These are phyloP conservation scores for Eudorcas thomsonii DNA, from an alignment of 2,113 vertebrate species.

Conservation along the genomic window DNA sequence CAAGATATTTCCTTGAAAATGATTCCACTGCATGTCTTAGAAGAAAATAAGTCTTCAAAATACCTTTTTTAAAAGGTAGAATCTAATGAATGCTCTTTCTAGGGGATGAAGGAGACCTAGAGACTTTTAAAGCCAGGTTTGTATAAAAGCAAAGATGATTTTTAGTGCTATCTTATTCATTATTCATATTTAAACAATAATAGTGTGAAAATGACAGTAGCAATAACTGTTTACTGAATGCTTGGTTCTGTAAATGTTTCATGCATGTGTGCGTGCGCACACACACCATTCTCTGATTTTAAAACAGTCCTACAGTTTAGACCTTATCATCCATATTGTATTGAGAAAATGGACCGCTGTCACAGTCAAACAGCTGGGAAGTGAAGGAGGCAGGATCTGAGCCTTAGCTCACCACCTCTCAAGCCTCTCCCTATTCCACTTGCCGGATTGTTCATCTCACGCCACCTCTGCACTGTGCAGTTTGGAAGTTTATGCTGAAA, in stretches of 20 bases:
- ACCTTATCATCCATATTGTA: not conserved
- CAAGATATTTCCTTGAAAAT: conserved; percentile 9
- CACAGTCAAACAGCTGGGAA: not conserved
- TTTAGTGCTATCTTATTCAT: not conserved
- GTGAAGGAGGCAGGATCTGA: not conserved
- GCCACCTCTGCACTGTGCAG: not conserved
- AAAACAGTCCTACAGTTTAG: not conserved
- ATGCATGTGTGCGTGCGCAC: accelerated
- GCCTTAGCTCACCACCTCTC: too few species aligned
- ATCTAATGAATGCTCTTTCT: not conserved
- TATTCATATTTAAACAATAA: not conserved
- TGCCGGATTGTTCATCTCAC: not conserved
- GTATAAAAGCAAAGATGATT: not conserved
- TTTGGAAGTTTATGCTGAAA: not conserved
- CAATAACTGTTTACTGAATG: not conserved
- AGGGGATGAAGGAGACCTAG: not conserved
- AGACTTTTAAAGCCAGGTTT: not conserved
- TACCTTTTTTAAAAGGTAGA: not conserved
- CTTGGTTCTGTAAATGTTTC: not conserved
- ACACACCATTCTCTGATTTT: not conserved
- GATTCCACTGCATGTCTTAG: not conserved
- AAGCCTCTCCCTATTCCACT: not conserved
- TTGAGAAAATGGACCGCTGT: not conserved
- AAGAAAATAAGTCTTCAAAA: not conserved
- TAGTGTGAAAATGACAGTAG: not conserved